These are phyloP conservation scores for Hoplodrina blanda DNA, from an alignment of 2,888 invertebrate species.

Conservation along the genomic window DNA sequence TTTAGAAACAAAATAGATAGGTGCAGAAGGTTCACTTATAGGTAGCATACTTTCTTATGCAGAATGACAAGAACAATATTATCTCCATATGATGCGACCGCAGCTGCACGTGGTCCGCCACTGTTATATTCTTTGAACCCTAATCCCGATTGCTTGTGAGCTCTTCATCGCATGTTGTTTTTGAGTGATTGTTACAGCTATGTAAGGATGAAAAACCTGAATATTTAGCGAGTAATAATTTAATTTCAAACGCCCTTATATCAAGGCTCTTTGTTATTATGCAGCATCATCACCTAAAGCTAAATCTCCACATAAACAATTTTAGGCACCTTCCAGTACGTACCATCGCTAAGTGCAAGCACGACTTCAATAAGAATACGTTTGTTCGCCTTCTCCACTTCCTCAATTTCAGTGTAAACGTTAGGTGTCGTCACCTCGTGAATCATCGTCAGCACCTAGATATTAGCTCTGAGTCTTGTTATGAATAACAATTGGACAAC, in stretches of 20 bases:
- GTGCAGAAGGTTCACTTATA: conserved; percentile 36
- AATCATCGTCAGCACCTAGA: conserved; percentile 64
- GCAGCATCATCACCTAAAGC: background rate
- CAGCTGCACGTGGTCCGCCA: background rate
- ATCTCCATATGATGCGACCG: background rate
- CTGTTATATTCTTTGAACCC: background rate
- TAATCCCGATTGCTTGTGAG: too few relatives aligned
- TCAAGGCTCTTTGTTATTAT: too few relatives aligned
- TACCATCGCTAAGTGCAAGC: background rate
- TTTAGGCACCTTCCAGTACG: background rate
- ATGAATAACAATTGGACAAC: conserved; percentile 52
- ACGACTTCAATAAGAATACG: background rate
- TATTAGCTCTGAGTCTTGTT: conserved; percentile 40
- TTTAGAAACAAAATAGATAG: conserved; percentile 36
- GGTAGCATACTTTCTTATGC: background rate
- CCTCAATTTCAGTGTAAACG: conserved; percentile 8
- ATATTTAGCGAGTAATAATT: too few relatives aligned
- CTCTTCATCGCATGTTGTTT: too few relatives aligned
- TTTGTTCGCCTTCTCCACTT: conserved; percentile 33
- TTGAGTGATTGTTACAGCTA: background rate
- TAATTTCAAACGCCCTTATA: too few relatives aligned
- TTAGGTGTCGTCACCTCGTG: conserved; percentile 64
- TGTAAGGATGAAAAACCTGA: too few relatives aligned
- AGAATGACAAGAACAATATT: background rate
- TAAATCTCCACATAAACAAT: background rate